These are phyloP conservation scores for Hymenopus coronatus DNA, from an alignment of 2,888 invertebrate species.

Conservation along the genomic window DNA sequence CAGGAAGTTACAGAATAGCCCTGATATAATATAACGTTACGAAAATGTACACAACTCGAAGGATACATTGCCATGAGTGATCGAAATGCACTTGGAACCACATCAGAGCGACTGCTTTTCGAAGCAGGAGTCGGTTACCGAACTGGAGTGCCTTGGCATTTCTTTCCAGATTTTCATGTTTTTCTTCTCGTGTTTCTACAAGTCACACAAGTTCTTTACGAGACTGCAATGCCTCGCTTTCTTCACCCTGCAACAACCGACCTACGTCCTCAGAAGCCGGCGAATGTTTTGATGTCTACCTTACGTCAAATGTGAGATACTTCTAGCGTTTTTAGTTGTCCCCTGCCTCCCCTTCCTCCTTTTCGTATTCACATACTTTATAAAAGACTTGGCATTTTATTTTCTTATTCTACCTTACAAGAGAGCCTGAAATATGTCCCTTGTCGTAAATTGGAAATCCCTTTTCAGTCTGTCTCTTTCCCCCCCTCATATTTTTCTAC, in stretches of 20 bases:
- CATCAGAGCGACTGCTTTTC: too few species aligned
- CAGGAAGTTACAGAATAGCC: too few species aligned
- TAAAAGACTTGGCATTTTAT: constrained; percentile 2
- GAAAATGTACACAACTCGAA: too few species aligned
- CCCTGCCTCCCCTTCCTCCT: neutral
- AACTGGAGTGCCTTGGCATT: neutral
- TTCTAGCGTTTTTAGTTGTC: neutral
- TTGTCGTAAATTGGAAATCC: neutral
- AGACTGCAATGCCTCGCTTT: neutral
- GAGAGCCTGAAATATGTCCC: constrained; percentile 4
- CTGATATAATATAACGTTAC: too few species aligned
- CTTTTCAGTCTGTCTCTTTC: neutral
- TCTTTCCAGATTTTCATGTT: neutral
- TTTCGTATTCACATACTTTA: constrained; percentile 4
- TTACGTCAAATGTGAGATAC: constrained; percentile 12
- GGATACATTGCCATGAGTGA: too few species aligned
- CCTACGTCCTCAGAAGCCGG: neutral
- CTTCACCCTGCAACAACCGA: neutral
- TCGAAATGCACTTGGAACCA: too few species aligned
- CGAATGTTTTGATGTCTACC: constrained; percentile 17
- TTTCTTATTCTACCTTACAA: constrained; percentile 7
- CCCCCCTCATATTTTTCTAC: neutral
- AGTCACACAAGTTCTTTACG: constrained; percentile 15
- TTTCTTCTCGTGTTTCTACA: neutral
- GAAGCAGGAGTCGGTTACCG: too few species aligned